Conservation (phyloP, 2,888 invertebrate species). For the Platycnemis pennipes region DNA sequence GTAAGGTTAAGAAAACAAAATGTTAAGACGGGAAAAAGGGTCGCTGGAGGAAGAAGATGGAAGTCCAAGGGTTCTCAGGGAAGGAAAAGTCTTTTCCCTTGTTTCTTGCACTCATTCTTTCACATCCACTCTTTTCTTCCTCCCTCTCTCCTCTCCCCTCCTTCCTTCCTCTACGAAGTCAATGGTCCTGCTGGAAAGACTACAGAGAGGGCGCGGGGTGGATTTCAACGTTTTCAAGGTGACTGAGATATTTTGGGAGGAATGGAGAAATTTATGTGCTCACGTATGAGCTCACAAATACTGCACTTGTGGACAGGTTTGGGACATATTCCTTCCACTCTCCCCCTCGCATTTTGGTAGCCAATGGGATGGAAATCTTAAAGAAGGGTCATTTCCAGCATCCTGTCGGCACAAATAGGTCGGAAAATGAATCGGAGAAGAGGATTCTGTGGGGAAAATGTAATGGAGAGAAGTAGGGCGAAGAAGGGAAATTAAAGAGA, state of each 20-base stretch:
- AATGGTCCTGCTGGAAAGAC: not conserved
- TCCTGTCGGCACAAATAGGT: not conserved
- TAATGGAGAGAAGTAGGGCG: not conserved
- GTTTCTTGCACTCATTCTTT: not conserved
- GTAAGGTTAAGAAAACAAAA: not conserved
- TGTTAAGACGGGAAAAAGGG: not conserved
- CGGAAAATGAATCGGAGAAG: not conserved
- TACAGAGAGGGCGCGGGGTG: not conserved
- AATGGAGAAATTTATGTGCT: not conserved
- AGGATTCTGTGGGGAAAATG: not conserved
- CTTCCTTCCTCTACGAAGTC: not conserved
- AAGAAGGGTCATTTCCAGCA: not conserved
- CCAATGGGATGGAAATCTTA: not conserved
- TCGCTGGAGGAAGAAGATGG: not conserved
- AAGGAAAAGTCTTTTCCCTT: not conserved
- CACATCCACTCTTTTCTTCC: no score
- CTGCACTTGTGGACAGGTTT: not conserved
- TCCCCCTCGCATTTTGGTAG: not conserved
- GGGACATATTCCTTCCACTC: not conserved
- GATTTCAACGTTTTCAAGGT: not conserved
- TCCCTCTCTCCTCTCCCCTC: not conserved
- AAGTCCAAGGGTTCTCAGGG: not conserved
- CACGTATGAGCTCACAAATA: not conserved
- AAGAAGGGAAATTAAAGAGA: not conserved
- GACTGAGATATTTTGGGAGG: not conserved